Base-by-base conservation (phyloP, 2,888 invertebrate species). In the Bellardia bayeri region DNA sequence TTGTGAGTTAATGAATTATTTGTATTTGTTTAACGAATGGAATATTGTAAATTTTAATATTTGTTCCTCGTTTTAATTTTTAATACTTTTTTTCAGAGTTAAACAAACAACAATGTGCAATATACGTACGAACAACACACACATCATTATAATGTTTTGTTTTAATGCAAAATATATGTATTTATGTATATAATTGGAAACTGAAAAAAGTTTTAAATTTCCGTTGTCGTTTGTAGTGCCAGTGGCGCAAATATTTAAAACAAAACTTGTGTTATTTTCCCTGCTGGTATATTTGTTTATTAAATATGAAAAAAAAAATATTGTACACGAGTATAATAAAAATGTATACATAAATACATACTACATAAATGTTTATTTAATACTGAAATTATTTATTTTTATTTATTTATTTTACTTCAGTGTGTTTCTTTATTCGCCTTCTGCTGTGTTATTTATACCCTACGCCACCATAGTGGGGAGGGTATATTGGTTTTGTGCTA, bases 281-380 rank as follows among this genome's bases (percentile, higher is more conserved):
- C 5, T 42, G 11, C 8, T 49, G 14, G 56, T 33, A 30, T 76
- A 45, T 74, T 79, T 66, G 72, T 68, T 84, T 66, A 82, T 42
- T 72, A 66, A 85, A 84, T 79, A 54, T 72, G 74, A 74, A 66
- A 51, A 64, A 56, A 33, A 78, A 72, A 33, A 42, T 68, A 83
- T 88, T 58, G 30, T 69, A 81, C 23, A 81, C 23, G 11, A 40
- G 23, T 37, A 42, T 56, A 45, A 68, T 45, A 71, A 49, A 88
- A 85, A 81, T 82, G 90, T 90, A 63, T 6, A 68, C 23, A 23
- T n/a, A n/a, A 54, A 76, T 76, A 72, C 79, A 86, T 75, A 85
- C 89, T 16, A 66, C 90, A 90, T 89, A 91, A 91, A 91, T 91
- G 89, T 91, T 90, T 90, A 90, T 91, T 91, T 91, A 80, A 80